These are phyloP conservation scores for Takifugu bimaculatus DNA, from an alignment of 2,113 vertebrate genomes.

Conservation along the genomic window DNA sequence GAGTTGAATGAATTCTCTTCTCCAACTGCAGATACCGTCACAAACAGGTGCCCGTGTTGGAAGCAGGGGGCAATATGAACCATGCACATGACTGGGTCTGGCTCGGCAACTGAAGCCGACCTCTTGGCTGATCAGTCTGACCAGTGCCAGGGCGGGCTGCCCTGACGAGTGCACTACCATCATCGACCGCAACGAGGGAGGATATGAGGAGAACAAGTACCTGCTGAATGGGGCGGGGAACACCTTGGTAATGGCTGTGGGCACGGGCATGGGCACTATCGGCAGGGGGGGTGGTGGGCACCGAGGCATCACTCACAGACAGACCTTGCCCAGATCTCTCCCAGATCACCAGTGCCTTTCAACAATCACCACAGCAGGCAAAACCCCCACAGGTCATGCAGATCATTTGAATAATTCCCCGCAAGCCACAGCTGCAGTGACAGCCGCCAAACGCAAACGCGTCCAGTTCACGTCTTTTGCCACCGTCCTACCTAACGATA, in stretches of 20 bases:
- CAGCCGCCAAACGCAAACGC: constrained; percentile 84
- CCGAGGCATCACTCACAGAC: constrained; percentile 63
- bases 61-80: constrained; percentile 87
- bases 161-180: constrained; percentile 86
- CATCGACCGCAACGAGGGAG: constrained; percentile 84
- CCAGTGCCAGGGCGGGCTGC: constrained; percentile 78
- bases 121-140: constrained; percentile 84
- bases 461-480: constrained; percentile 97
- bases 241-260: constrained; percentile 79
- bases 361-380: constrained; percentile 69
- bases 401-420: constrained; percentile 83
- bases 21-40: constrained; percentile 80
- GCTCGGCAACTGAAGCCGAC: constrained; percentile 91
- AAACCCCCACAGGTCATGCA: constrained; percentile 71
- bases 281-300: constrained; percentile 47
- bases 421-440: constrained; percentile 56
- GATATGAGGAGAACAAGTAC: constrained; percentile 90
- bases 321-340: constrained; percentile 82
- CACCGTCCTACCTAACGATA: constrained; percentile 88
- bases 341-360: constrained; percentile 79
- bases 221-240: constrained; percentile 82
- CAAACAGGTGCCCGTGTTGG: constrained; percentile 88
- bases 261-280: constrained; percentile 44
- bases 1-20: neutral
- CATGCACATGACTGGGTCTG: constrained; percentile 98